Base-by-base conservation (phyloP, 2,797 vertebrate genomes). In the Pachyuromys duprasi region DNA sequence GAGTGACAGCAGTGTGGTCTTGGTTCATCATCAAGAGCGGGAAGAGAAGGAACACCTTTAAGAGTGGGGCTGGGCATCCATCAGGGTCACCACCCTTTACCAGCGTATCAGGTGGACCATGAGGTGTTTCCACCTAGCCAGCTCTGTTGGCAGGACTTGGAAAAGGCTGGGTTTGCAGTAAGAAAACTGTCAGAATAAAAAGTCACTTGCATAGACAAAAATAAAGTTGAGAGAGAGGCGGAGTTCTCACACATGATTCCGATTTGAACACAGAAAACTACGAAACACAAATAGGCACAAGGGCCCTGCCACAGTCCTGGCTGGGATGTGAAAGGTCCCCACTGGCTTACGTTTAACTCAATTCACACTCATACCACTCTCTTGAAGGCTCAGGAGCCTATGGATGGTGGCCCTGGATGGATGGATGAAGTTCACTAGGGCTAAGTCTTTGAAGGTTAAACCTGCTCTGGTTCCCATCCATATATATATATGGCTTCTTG, bases 1-100 rank as follows among this genome's bases (percentile, higher is more conserved):
- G 15, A 7, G 17, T 36, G 1, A 15, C 15, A 20, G 26, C 36
- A 49, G 49, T 9, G 2, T 14, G n/a, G 28, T 20, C 57, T 81
- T 42, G n/a, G 45, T 36, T 91, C 36, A 65, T 3, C 75, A 22
- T 31, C 42, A n/a, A 87, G 26, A 20, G 31, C 45, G 18, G 26
- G 20, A 17, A 65, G 42, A 45, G 8, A 14, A 45, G 65, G 76
- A 4, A 2, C n/a, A 42, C 62, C 31, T 69, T 69, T 33, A n/a
- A 62, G 75, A 31, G 36, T 28, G 28, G 42, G 28, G 28, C n/a
- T 65, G n/a, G 60, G 7, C 0, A 12, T 12, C 70, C 3, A 14
- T 31, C 17, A 20, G 28, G 26, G 14, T n/a, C 5, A 0, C 17
- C 0, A 3, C 17, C 36, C 13, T 7, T 13, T 53, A 18, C 6